Conservation (phyloP, 2,888 invertebrate species). For the Magallana nippona region DNA sequence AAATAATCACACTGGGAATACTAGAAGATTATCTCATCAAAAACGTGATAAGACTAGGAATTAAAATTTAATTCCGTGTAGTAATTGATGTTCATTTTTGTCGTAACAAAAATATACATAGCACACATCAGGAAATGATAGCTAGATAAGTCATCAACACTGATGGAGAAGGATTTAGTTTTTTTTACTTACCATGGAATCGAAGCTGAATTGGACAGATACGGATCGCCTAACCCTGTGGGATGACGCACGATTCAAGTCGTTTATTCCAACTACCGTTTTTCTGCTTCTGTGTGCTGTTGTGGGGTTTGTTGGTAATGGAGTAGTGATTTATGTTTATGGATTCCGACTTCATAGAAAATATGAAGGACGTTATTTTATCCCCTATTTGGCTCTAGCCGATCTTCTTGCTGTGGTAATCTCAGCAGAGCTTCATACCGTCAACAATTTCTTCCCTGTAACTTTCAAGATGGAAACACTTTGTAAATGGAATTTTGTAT, state of each 20-base stretch:
- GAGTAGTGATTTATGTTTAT: constrained; percentile 27
- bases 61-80: no score
- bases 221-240: no score
- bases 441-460: constrained; percentile 26
- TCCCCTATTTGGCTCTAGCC: constrained; percentile 37
- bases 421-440: constrained; percentile 6
- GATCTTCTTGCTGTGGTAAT: constrained; percentile 28
- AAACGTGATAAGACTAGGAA: no score
- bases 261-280: constrained; percentile 1
- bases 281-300: constrained; percentile 6
- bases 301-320: not conserved
- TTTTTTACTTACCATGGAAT: no score
- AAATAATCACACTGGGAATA: no score
- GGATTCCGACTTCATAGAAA: not conserved
- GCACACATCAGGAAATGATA: no score
- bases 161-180: not conserved
- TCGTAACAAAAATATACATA: no score
- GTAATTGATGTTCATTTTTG: no score
- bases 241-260: no score
- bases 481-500: constrained; percentile 32
- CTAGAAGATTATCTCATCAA: no score
- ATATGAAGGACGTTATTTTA: constrained; percentile 41
- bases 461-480: not conserved
- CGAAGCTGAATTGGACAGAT: no score
- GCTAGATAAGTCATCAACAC: not conserved